phyloP scores from a whole-genome alignment of 2,797 vertebrate species.

The Chelonia mydas region DNA sequence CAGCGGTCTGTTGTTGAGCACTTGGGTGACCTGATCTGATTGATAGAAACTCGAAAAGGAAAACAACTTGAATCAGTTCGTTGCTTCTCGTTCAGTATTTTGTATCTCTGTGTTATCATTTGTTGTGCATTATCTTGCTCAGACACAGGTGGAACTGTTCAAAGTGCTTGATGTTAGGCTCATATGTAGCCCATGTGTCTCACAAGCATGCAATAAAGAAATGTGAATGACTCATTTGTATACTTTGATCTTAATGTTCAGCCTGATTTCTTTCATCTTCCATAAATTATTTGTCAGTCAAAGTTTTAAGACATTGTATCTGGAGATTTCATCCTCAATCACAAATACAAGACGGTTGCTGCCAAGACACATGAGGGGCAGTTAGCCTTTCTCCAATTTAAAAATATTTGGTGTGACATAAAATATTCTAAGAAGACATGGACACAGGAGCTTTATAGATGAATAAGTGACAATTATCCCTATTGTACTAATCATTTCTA shows the following conservation, averaged over 20 bases:
- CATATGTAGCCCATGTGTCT: background rate
- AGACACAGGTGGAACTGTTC: background rate
- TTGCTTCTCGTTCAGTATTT: background rate
- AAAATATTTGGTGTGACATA: background rate
- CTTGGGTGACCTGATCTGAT: background rate
- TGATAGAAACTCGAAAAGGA: background rate
- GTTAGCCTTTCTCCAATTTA: background rate
- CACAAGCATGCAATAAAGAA: background rate
- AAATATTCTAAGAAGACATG: background rate
- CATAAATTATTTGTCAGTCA: conserved; percentile 40
- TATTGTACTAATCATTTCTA: background rate
- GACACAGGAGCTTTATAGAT: background rate
- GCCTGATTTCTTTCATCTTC: conserved; percentile 13
- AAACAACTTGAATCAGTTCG: background rate
- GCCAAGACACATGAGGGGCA: background rate
- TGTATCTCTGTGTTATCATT: background rate
- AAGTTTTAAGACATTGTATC: conserved; percentile 28
- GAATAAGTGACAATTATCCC: background rate
- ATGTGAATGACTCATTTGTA: conserved; percentile 16
- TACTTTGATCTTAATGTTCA: conserved; percentile 51
- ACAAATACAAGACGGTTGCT: conserved; percentile 24
- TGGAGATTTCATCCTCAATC: conserved; percentile 14
- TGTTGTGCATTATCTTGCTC: background rate
- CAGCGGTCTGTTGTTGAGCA: background rate
- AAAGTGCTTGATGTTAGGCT: background rate